Evolutionary conservation across 2,797 vertebrate species (phyloP), one percentile per base, ranked within the genome.

Genomic region (Buphagus erythrorhynchus): DNA sequence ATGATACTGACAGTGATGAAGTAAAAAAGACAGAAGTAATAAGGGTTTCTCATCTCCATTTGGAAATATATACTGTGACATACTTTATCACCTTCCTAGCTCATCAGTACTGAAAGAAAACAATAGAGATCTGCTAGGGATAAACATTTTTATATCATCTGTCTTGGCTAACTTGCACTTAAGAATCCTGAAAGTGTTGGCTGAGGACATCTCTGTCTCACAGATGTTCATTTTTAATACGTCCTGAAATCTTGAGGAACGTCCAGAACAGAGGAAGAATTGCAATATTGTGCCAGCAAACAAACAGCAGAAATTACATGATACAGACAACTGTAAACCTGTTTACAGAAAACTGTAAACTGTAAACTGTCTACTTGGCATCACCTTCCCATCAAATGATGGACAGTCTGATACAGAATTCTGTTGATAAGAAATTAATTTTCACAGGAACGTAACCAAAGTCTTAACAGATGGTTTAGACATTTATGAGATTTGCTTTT

Each of bases 161-260:
- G 26, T 93, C 75, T 91, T 94, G 91, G 78, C 72, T 83, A 61
- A 88, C 38, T 91, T 54, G 26, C 24, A 80, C 43, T 36, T 65
- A 65, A 61, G 61, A 67, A 77, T 77, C 38, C 75, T 94, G 78
- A 65, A 85, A 46, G 43, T 42, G 36, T 43, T 94, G 91, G 72
- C 85, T 68, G 72, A 95, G 35, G 54, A 91, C 29, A 58, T 80
- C 38, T 95, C 82, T 93, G 52, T 88, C 95, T 88, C 82, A 80
- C 93, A 95, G 75, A 95, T 86, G 85, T 77, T 88, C 24, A 16
- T 86, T 95, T 95, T 90, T 68, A 93, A 26, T 68, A 76, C 77
- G 52, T 83, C 57, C 57, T 74, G 61, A 86, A 93, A 77, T 94
- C 26, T 29, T 80, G 57, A 40, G 59, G 14, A 86, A 58, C 6